Percentiles rank a stretch among this genome's conserved stretches.
Evolutionary conservation across 2,797 vertebrate species (phyloP).

Genomic region (Serranus cabrilla): DNA sequence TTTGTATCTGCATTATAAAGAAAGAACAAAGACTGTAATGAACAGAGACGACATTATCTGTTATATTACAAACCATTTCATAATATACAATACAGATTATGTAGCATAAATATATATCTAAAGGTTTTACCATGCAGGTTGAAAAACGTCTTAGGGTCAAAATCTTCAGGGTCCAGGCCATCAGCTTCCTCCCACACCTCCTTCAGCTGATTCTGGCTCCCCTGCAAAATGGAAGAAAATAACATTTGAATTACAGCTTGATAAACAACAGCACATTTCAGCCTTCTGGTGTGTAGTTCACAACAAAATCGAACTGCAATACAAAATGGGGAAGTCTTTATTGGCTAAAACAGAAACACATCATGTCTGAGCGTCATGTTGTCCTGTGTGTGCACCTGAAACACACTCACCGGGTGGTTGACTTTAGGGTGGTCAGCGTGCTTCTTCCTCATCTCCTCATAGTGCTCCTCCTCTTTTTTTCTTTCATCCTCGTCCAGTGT

Average conservation of each 20-base stretch:
- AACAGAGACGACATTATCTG: not conserved
- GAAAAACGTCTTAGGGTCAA: conserved; percentile 98
- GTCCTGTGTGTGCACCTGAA: not conserved
- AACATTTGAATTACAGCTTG: not conserved
- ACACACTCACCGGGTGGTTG: conserved; percentile 93
- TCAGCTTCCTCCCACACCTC: conserved; percentile 99
- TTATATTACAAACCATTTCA: too few species aligned
- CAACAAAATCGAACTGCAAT: too few species aligned
- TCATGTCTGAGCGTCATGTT: not conserved
- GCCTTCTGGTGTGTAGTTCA: not conserved
- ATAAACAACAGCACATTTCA: not conserved
- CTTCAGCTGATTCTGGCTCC: conserved; percentile 97
- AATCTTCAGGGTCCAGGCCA: conserved; percentile 96
- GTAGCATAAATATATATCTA: not conserved
- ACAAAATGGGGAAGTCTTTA: not conserved
- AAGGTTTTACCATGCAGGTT: conserved; percentile 92
- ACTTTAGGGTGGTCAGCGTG: conserved; percentile 97
- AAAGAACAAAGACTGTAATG: not conserved
- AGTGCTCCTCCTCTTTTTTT: conserved; percentile 92
- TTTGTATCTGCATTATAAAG: conserved; percentile 90
- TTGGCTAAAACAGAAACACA: not conserved
- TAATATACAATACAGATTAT: not conserved
- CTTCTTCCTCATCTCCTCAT: conserved; percentile 96
- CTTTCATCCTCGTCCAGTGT: conserved; percentile 92
- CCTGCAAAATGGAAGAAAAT: conserved; percentile 80